Percentiles rank a stretch among this genome's conserved stretches.
Conservation (phyloP, 2,888 invertebrate genomes). For the Anticlea derivata region DNA sequence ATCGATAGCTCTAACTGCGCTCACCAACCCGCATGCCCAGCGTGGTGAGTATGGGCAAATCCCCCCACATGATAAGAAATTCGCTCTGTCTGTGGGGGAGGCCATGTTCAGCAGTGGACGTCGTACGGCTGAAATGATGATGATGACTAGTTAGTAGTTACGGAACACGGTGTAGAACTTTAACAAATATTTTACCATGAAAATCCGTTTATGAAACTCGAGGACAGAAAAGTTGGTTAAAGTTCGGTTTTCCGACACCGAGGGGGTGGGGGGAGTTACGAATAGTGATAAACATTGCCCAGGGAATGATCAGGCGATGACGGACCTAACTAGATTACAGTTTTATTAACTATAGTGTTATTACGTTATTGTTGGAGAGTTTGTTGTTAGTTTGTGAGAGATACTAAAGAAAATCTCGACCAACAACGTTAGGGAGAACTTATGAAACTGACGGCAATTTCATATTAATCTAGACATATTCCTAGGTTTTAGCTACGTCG, state of each 20-base stretch:
- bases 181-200: constrained; percentile 12
- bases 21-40: too few relatives aligned
- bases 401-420: background rate
- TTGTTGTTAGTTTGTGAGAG: background rate
- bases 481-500: too few relatives aligned
- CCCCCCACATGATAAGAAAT: too few relatives aligned
- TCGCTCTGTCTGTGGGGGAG: too few relatives aligned
- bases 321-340: constrained; percentile 18
- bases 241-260: constrained; percentile 12
- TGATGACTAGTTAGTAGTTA: too few relatives aligned
- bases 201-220: constrained; percentile 11
- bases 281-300: constrained; percentile 31
- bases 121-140: too few relatives aligned
- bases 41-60: too few relatives aligned
- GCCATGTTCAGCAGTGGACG: too few relatives aligned
- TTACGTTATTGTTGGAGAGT: background rate
- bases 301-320: constrained; percentile 5
- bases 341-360: constrained; percentile 7
- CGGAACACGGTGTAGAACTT: background rate
- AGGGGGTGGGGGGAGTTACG: constrained; percentile 10
- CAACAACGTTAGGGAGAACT: background rate
- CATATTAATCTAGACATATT: too few relatives aligned
- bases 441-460: too few relatives aligned
- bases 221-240: constrained; percentile 16
- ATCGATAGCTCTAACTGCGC: too few relatives aligned